Conservation (phyloP, 2,113 vertebrate genomes). For the Galbula dea region DNA sequence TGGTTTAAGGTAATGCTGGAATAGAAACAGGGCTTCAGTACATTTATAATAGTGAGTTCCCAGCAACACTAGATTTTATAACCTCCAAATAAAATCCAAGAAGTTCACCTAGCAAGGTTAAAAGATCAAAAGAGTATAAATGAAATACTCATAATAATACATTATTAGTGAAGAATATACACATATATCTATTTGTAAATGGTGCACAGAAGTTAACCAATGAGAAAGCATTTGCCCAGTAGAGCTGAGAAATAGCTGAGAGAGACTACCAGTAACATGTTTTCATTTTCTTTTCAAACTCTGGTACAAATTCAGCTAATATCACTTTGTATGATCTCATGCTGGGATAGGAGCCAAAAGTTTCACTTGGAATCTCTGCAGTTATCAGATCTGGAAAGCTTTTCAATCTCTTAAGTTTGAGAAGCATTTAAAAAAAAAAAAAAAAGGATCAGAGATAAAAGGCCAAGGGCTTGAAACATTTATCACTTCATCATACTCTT, state of each 20-base stretch:
- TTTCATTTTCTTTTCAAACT: conserved; percentile 23
- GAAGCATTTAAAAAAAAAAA: neutral
- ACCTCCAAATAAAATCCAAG: neutral
- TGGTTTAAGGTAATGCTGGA: neutral
- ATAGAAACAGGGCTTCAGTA: neutral
- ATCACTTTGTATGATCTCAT: conserved; percentile 44
- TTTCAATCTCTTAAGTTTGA: conserved; percentile 54
- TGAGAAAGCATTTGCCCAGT: neutral
- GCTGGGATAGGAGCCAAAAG: conserved; percentile 54
- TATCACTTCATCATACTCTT: conserved; percentile 54
- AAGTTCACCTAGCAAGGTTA: neutral
- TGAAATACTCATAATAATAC: too few relatives aligned
- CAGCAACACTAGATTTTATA: neutral
- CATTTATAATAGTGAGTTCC: neutral
- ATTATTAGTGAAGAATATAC: neutral
- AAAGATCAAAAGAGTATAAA: neutral
- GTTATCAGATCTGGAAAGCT: conserved; percentile 68
- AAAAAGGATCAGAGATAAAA: neutral
- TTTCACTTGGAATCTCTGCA: conserved; percentile 58
- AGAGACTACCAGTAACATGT: neutral
- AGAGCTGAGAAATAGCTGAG: neutral
- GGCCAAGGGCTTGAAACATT: conserved; percentile 45
- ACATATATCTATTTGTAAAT: neutral
- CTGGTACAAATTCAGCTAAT: conserved; percentile 37
- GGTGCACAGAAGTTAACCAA: neutral